Conservation (phyloP, 2,797 vertebrate species). For the Alectoris magna region DNA sequence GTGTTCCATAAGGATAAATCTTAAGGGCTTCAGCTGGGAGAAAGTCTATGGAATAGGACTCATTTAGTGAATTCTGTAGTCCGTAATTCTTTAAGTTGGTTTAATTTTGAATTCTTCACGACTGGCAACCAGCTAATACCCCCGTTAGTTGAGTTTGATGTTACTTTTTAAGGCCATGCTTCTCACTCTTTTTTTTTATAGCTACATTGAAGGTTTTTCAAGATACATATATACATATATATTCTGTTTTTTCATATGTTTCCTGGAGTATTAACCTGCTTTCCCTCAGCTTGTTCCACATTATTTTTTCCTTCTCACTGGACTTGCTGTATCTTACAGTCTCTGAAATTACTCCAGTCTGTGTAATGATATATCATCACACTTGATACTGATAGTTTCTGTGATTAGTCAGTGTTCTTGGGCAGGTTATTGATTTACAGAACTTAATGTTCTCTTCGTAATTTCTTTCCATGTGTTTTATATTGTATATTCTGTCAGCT, state of each 20-base stretch:
- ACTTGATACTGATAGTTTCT: background rate
- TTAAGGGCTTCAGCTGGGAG: background rate
- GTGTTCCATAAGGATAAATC: background rate
- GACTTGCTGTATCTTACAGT: fast-evolving
- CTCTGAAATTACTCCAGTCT: background rate
- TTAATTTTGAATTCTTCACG: background rate
- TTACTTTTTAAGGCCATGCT: background rate
- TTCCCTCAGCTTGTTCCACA: background rate
- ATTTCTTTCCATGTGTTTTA: background rate
- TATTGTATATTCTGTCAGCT: background rate
- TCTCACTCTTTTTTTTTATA: background rate
- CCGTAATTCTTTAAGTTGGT: background rate
- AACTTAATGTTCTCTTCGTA: background rate
- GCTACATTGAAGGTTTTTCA: background rate
- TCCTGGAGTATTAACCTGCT: background rate
- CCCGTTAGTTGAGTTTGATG: background rate
- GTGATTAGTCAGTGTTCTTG: background rate
- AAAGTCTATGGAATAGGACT: background rate
- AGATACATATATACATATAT: background rate
- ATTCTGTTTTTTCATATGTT: background rate
- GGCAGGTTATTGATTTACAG: background rate
- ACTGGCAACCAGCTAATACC: background rate
- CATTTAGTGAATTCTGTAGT: background rate
- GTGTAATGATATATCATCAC: background rate
- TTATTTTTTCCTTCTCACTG: background rate